Conservation (phyloP, 2,113 vertebrate genomes). For the Sebastes fasciatus region DNA sequence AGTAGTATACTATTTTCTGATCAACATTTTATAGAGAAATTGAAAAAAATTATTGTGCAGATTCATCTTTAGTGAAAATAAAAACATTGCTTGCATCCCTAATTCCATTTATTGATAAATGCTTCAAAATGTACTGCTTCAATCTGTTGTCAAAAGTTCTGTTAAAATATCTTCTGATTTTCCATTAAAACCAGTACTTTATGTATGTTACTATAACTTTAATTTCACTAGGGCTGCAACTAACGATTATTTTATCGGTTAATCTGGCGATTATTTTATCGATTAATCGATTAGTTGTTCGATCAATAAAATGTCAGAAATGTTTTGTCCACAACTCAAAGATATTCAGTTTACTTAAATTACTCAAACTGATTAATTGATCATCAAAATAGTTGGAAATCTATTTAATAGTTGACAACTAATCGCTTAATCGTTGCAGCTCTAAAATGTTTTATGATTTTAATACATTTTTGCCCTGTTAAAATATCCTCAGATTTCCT, state of each 20-base stretch:
- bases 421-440: no score
- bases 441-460: background rate
- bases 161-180: background rate
- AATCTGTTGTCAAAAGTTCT: background rate
- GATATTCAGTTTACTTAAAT: no score
- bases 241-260: no score
- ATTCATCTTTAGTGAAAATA: background rate
- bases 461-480: background rate
- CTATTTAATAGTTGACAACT: no score
- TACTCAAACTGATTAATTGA: no score
- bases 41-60: background rate
- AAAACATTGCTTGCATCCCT: background rate
- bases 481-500: background rate
- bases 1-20: background rate
- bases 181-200: background rate
- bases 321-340: no score
- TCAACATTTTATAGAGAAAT: background rate
- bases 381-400: no score
- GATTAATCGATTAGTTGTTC: no score
- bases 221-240: background rate
- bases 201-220: background rate
- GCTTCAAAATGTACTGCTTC: background rate
- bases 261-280: no score
- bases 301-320: no score
- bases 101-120: background rate